A percentile compares a stretch with the other conserved stretches of the same genome.
Conservation (phyloP, 1,140 invertebrate species). For the Dufourea novaeangliae region DNA sequence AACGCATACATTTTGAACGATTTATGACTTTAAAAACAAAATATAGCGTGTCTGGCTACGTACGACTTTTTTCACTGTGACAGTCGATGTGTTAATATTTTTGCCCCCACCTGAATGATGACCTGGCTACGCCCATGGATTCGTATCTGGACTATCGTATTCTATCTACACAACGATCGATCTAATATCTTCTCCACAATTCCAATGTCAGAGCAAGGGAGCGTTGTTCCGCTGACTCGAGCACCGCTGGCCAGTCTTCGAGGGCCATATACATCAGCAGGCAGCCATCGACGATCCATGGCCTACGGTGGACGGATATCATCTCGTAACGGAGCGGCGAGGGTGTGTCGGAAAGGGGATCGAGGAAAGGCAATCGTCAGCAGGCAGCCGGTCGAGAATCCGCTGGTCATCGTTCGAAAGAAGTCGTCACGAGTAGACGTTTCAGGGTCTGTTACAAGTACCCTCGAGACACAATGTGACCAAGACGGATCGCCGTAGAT, state of each 20-base stretch:
- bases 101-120: no score
- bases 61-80: no score
- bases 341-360: constrained; percentile 52
- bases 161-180: constrained; percentile 1
- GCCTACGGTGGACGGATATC: constrained; percentile 38
- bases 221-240: constrained; percentile 20
- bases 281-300: constrained; percentile 25
- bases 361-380: constrained; percentile 45
- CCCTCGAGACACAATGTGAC: constrained; percentile 50
- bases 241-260: not conserved
- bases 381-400: constrained; percentile 39
- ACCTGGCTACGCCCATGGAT: no score
- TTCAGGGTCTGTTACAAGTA: constrained; percentile 44
- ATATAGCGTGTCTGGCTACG: no score
- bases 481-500: constrained; percentile 28
- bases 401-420: constrained; percentile 62
- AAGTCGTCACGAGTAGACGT: constrained; percentile 61
- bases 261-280: constrained; percentile 28
- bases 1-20: no score
- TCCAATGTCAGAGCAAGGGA: constrained; percentile 5
- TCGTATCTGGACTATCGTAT: no score
- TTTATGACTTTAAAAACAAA: no score
- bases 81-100: no score
- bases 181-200: constrained; percentile 20
- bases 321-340: constrained; percentile 39